Conservation (phyloP, 2,888 invertebrate genomes). For the Odontothrips loti region DNA sequence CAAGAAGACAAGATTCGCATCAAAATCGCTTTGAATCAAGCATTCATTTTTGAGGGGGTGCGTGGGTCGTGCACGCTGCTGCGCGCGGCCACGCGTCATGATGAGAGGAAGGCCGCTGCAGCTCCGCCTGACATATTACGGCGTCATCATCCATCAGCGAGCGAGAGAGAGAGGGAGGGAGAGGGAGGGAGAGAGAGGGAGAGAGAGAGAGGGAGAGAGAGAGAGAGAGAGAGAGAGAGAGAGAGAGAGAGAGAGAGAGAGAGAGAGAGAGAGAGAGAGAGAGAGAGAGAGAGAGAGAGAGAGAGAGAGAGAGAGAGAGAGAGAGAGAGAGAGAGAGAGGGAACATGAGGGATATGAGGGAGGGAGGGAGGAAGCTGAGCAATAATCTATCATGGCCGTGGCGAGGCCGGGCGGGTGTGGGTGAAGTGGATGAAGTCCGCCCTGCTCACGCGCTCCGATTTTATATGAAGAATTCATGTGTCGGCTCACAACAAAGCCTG, state of each 20-base stretch:
- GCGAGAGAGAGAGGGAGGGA: neutral
- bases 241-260: neutral
- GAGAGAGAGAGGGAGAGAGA: constrained; percentile 18
- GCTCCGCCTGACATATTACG: too few species aligned
- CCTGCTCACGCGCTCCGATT: neutral
- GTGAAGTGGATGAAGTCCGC: neutral
- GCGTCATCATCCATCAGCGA: neutral
- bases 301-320: neutral
- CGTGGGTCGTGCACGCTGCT: too few species aligned
- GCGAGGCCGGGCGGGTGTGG: neutral
- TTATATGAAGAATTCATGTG: neutral
- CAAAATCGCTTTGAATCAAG: too few species aligned
- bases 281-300: neutral
- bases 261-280: neutral
- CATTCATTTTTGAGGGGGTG: too few species aligned
- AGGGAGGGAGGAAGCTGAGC: neutral
- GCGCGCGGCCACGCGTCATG: too few species aligned
- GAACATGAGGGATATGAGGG: neutral
- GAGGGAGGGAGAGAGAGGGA: neutral
- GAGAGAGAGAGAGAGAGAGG: neutral
- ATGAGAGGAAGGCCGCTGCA: too few species aligned
- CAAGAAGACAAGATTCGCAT: too few species aligned
- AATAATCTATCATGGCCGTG: neutral
- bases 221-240: constrained; percentile 13
- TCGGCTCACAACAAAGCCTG: neutral